Evolutionary conservation across 2,113 vertebrate species (phyloP).

Genomic region (Halcyon malimbica): DNA sequence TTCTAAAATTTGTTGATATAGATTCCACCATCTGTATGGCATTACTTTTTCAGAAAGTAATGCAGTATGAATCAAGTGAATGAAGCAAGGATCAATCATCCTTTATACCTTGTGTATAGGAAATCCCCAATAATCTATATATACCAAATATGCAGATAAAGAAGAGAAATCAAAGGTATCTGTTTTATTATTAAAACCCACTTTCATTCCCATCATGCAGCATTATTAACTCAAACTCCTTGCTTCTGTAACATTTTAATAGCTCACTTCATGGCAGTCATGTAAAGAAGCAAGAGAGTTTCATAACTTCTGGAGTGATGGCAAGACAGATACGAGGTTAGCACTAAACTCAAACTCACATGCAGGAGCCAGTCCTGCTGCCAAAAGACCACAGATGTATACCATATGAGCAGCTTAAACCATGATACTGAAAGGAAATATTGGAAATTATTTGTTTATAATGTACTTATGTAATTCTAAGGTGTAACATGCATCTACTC

Average conservation of each 20-base stretch:
- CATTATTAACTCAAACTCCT: background rate
- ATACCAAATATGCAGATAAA: background rate
- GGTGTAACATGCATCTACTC: background rate
- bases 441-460: slow-evolving; percentile 24
- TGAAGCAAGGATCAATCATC: background rate
- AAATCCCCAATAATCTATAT: background rate
- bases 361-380: background rate
- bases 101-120: background rate
- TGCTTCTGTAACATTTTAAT: background rate
- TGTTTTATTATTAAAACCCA: background rate
- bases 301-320: background rate
- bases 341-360: slow-evolving; percentile 14
- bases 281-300: background rate
- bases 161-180: background rate
- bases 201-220: background rate
- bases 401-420: slow-evolving; percentile 41
- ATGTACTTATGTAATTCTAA: background rate
- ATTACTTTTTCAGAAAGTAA: background rate
- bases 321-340: slow-evolving; percentile 1
- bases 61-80: background rate
- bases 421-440: background rate
- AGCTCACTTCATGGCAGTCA: background rate
- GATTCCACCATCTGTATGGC: background rate
- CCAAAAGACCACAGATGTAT: slow-evolving; percentile 60
- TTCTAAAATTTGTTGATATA: background rate